phyloP scores from a whole-genome alignment of 1,140 invertebrate genomes.

The Neodiprion lecontei region DNA sequence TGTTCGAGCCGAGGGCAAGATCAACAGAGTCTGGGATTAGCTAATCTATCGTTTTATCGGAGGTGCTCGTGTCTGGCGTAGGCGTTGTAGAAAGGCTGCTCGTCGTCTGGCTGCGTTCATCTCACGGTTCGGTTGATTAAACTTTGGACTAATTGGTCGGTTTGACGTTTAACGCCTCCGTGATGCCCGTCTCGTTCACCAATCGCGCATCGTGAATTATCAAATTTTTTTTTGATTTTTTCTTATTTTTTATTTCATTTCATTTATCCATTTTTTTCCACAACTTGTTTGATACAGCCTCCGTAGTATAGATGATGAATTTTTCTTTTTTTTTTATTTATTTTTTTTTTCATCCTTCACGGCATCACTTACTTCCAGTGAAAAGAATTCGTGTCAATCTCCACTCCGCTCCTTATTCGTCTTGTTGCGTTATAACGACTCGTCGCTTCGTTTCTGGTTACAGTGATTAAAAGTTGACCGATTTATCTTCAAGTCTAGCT shows the following conservation, averaged over 20 bases:
- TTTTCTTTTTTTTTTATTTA: too few relatives aligned
- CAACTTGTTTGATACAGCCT: not conserved
- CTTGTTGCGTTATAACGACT: too few relatives aligned
- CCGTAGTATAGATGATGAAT: too few relatives aligned
- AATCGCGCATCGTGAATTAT: not conserved
- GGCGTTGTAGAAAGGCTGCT: not conserved
- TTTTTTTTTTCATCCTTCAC: not conserved
- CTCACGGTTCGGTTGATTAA: conserved; percentile 5
- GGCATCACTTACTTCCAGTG: too few relatives aligned
- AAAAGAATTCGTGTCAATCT: too few relatives aligned
- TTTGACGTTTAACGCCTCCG: conserved; percentile 7
- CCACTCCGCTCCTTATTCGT: too few relatives aligned
- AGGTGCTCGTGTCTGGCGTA: not conserved
- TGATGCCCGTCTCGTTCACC: not conserved
- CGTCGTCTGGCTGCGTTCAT: conserved; percentile 4
- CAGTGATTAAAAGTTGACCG: too few relatives aligned
- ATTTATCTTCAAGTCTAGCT: too few relatives aligned
- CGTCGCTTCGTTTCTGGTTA: too few relatives aligned
- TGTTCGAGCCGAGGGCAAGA: not conserved
- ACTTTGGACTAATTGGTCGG: not conserved
- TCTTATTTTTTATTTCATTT: not conserved
- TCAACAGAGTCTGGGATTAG: conserved; percentile 4
- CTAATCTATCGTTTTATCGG: conserved; percentile 7
- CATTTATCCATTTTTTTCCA: not conserved
- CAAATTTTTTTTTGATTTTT: not conserved